These are phyloP conservation scores for Drosophila trichaetosa DNA, from an alignment of 2,888 invertebrate genomes.

Conservation along the genomic window DNA sequence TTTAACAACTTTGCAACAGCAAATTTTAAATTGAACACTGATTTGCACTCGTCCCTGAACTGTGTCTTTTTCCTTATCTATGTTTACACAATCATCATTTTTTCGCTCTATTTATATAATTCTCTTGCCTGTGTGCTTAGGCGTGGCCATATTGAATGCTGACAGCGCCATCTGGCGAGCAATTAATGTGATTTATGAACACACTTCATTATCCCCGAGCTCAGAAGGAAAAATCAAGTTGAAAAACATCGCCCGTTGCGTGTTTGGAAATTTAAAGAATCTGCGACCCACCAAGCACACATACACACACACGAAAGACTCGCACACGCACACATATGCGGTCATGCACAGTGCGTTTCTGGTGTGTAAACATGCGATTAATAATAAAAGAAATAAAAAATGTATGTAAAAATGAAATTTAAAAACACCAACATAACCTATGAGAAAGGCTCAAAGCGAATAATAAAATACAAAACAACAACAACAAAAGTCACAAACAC, in stretches of 20 bases:
- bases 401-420: slow-evolving; percentile 73
- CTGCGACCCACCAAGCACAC: slow-evolving; percentile 21
- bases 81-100: not conserved
- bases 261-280: slow-evolving; percentile 70
- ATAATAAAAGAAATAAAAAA: slow-evolving; percentile 77
- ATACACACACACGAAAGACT: slow-evolving; percentile 2
- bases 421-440: slow-evolving; percentile 48
- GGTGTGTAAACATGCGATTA: slow-evolving; percentile 76
- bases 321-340: slow-evolving; percentile 14
- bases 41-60: slow-evolving; percentile 30
- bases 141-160: slow-evolving; percentile 62
- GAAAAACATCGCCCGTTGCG: slow-evolving; percentile 36
- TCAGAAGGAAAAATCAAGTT: slow-evolving; percentile 23
- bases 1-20: slow-evolving; percentile 57
- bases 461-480: slow-evolving; percentile 31
- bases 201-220: slow-evolving; percentile 61
- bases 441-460: slow-evolving; percentile 56
- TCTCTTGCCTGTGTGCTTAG: slow-evolving; percentile 28
- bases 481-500: slow-evolving; percentile 5
- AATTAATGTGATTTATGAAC: slow-evolving; percentile 78
- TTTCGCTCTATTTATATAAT: slow-evolving; percentile 14
- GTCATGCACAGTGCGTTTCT: slow-evolving; percentile 53
- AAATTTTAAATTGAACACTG: slow-evolving; percentile 70
- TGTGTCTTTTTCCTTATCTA: not conserved
- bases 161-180: slow-evolving; percentile 69